Percentiles rank a stretch among this genome's conserved stretches.
phyloP scores from a whole-genome alignment of 2,888 invertebrate genomes.

The Timema cristinae region DNA sequence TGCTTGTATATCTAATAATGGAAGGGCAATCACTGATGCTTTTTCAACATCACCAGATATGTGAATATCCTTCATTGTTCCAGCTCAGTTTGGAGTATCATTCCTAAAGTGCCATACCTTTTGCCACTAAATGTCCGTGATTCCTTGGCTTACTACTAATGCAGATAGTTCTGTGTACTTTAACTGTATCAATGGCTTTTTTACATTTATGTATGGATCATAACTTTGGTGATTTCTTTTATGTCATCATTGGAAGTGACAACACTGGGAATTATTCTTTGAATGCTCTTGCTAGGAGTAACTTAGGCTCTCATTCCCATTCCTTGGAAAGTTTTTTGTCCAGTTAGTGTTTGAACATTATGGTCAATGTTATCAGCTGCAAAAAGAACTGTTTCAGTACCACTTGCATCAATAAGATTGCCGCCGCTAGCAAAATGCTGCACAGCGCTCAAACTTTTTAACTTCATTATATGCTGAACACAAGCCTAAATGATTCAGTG shows the following conservation, averaged over 20 bases:
- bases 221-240: background rate
- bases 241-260: background rate
- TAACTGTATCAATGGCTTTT: background rate
- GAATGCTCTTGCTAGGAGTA: background rate
- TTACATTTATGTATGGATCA: background rate
- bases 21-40: background rate
- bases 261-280: background rate
- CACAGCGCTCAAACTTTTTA: background rate
- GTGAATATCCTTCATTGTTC: background rate
- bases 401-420: background rate
- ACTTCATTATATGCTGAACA: background rate
- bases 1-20: background rate
- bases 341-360: background rate
- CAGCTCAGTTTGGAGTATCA: background rate
- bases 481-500: conserved; percentile 1
- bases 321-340: background rate
- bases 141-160: background rate
- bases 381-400: too few relatives aligned
- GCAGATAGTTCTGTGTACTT: background rate
- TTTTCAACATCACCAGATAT: background rate
- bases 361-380: background rate
- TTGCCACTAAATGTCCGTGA: background rate
- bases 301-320: background rate
- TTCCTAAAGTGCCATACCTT: background rate
- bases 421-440: background rate